Evolutionary conservation across 1,140 invertebrate species (phyloP), one percentile per base, ranked within the genome.

Genomic region (Drosophila grimshawi): DNA sequence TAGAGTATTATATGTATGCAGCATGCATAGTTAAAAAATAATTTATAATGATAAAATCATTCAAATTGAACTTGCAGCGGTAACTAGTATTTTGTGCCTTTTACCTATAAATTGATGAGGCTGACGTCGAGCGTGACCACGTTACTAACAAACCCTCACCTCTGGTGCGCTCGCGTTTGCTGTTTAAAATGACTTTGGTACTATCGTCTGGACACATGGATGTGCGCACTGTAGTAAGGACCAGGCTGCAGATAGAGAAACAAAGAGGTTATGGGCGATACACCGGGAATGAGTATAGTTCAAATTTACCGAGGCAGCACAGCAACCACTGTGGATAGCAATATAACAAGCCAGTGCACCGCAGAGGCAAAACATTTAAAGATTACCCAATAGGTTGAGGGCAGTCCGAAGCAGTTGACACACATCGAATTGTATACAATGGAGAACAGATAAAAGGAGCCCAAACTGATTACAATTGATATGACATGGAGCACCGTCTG

Each of bases 371-470:
- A 94, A 29, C 96, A 95, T 88, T 95, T 94, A 91, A 96, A 95
- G 92, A 98, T 96, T 27, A 98, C 96, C 95, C 96, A 96, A 93
- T 96, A 98, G 19, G 97, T 97, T 82, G 95, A 96, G 30, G 96
- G 96, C 63, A 98, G 93, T 49, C 95, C 95, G 86, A 97, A 95
- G 90, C 96, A 97, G 78, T 95, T 95, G 41, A 96, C 94, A 89
- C 96, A 97, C 69, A 96, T 91, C 2, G 95, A 94, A 93, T 98
- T 97, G 93, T 98, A 98, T 29, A 97, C 92, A 52, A 98, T 92
- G 68, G 96, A 96, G 93, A 98, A 97, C 72, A 95, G 94, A 93
- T 97, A 98, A 94, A 97, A 99, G 70, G 95, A 93, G 45, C 94
- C 93, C 74, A 98, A 93, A 46, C 97, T 98, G 8, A 96, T 93